phyloP scores from a whole-genome alignment of 2,888 invertebrate species.

The Uropetala carovei region DNA sequence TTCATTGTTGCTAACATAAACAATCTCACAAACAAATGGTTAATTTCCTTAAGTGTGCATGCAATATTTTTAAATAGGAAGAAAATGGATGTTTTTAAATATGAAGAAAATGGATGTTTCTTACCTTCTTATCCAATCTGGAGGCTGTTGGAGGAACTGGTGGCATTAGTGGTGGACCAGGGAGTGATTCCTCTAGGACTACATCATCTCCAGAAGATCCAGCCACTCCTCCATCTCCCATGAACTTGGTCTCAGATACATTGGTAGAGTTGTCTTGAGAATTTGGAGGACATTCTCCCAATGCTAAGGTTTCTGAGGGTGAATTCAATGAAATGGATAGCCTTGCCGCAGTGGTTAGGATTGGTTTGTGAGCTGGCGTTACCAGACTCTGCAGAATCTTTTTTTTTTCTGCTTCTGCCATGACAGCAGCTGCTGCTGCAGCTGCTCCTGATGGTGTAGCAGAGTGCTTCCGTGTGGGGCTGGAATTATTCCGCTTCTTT shows the following conservation, averaged over 20 bases:
- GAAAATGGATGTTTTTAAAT: too few species aligned
- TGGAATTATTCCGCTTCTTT: constrained; percentile 88
- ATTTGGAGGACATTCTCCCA: constrained; percentile 27
- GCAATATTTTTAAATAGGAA: too few species aligned
- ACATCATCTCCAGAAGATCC: constrained; percentile 68
- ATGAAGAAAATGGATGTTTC: too few species aligned
- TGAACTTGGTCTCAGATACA: constrained; percentile 45
- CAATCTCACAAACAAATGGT: too few species aligned
- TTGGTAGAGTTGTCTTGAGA: not conserved
- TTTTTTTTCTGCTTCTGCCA: constrained; percentile 79
- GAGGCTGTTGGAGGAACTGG: constrained; percentile 81
- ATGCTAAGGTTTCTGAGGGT: constrained; percentile 15
- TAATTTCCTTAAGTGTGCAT: too few species aligned
- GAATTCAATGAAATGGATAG: constrained; percentile 9
- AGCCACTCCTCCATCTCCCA: not conserved
- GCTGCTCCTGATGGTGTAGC: constrained; percentile 77
- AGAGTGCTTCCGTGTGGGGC: constrained; percentile 82
- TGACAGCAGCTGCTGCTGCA: constrained; percentile 68
- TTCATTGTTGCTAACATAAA: too few species aligned
- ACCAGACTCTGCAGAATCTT: constrained; percentile 88
- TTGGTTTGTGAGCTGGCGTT: constrained; percentile 81
- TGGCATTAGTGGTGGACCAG: constrained; percentile 76
- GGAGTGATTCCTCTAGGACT: constrained; percentile 77
- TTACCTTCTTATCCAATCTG: constrained; percentile 84
- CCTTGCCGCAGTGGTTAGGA: constrained; percentile 75